Conservation (phyloP, 2,113 vertebrate species). For the Lanius ludovicianus region DNA sequence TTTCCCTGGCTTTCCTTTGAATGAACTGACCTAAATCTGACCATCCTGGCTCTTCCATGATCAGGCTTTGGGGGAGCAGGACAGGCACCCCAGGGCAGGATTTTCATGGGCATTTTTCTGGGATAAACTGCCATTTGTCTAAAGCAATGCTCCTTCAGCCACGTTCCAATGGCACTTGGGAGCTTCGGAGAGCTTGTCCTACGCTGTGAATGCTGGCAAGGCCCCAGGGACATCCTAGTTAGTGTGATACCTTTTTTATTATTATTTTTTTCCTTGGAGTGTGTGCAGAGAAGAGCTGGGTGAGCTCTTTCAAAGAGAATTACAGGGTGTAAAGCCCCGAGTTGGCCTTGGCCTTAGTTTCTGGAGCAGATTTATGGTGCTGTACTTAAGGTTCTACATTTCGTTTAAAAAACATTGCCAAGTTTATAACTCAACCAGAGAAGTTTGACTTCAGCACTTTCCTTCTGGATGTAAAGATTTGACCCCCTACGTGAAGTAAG, state of each 20-base stretch:
- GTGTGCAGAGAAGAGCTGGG: neutral
- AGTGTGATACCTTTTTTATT: neutral
- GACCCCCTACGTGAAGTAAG: neutral
- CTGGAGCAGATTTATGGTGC: conserved; percentile 2
- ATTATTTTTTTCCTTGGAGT: neutral
- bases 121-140: neutral
- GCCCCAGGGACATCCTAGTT: neutral
- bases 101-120: neutral
- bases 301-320: neutral
- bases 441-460: neutral
- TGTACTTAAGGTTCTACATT: neutral
- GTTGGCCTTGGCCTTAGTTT: neutral
- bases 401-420: neutral
- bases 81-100: neutral
- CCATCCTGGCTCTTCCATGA: neutral
- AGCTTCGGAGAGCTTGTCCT: neutral
- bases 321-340: neutral
- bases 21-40: neutral
- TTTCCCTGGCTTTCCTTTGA: neutral
- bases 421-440: neutral
- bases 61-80: neutral
- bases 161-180: neutral
- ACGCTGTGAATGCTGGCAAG: neutral
- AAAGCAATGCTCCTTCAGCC: neutral
- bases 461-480: neutral